Evolutionary conservation across 2,888 invertebrate genomes (phyloP), one percentile per base, ranked within the genome.

Genomic region (Limenitis camilla): DNA sequence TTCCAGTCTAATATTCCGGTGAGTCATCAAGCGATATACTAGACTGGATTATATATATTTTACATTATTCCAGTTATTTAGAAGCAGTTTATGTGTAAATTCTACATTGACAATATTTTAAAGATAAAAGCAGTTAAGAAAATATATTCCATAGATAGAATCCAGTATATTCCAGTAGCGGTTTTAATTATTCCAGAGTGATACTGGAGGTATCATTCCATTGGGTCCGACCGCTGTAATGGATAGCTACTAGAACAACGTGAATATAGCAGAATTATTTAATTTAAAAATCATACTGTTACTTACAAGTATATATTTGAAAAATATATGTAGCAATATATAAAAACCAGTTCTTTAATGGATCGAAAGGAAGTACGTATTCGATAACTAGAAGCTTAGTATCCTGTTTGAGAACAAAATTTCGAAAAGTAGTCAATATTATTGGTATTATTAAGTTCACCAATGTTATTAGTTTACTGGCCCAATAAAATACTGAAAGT

Each of bases 281-380:
- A 11, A 27, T 27, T n/a, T 6, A 29, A 32, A 32, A 40, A 9
- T 6, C 19, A 19, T 19, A 19, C 19, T 5, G 32, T 38, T 40
- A 73, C 76, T 71, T 66, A 80, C 80, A 68, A 43, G 67, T 64
- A 54, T 71, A 76, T 36, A 50, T 55, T 58, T 80, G 69, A 56
- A 76, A 74, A 10, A 64, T 48, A 60, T 80, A 81, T 11, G 69
- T 63, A 10, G 53, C 53, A 39, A 72, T 58, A 63, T 81, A 81
- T 56, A 60, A 64, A 7, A 56, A 31, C 77, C 73, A 76, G 59
- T 61, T 69, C 52, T 63, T 61, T 3, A 57, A 59, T 5, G 71
- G 66, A 58, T 76, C 68, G 54, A 73, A 78, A 0, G 77, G 78
- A 36, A 70, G 74, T 1, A 65, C 67, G 53, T 71, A 72, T 29